These are phyloP conservation scores for Coreoperca whiteheadi DNA, from an alignment of 2,113 vertebrate genomes.

Conservation along the genomic window DNA sequence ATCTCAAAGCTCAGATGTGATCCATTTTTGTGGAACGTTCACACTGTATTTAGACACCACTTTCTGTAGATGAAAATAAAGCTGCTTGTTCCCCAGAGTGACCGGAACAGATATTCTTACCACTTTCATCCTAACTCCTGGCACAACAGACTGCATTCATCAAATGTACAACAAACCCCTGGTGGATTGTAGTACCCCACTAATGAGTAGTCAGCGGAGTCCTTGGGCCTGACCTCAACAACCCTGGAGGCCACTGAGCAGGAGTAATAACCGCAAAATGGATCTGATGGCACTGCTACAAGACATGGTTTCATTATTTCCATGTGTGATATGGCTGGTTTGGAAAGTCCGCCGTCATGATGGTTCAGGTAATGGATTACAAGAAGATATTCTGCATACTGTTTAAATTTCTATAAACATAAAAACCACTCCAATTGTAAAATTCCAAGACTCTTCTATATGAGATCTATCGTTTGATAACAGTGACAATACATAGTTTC, in stretches of 20 bases:
- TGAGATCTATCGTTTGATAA: not conserved
- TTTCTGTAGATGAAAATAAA: constrained; percentile 57
- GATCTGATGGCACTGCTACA: constrained; percentile 17
- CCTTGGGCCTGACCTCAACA: constrained; percentile 30
- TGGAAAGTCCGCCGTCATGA: constrained; percentile 15
- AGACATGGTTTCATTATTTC: constrained; percentile 23
- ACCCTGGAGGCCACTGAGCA: constrained; percentile 19
- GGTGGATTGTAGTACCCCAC: constrained; percentile 32
- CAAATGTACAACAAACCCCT: constrained; percentile 44
- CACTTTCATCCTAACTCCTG: constrained; percentile 48
- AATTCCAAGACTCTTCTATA: not conserved
- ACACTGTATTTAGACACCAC: constrained; percentile 40
- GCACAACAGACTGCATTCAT: constrained; percentile 47
- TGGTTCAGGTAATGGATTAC: not conserved
- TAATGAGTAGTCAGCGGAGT: constrained; percentile 54
- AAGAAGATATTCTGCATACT: not conserved
- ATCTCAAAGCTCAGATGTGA: constrained; percentile 10
- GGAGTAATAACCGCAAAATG: constrained; percentile 20
- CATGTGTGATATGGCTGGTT: constrained; percentile 2
- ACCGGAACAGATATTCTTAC: constrained; percentile 39
- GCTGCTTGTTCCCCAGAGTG: constrained; percentile 31
- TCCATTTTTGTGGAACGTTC: constrained; percentile 27
- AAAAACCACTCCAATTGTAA: not conserved
- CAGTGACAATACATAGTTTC: not conserved
- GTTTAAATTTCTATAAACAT: not conserved